A percentile compares a stretch with the other conserved stretches of the same genome.
phyloP scores from a whole-genome alignment of 2,797 vertebrate species.

The Ambastaia sidthimunki region DNA sequence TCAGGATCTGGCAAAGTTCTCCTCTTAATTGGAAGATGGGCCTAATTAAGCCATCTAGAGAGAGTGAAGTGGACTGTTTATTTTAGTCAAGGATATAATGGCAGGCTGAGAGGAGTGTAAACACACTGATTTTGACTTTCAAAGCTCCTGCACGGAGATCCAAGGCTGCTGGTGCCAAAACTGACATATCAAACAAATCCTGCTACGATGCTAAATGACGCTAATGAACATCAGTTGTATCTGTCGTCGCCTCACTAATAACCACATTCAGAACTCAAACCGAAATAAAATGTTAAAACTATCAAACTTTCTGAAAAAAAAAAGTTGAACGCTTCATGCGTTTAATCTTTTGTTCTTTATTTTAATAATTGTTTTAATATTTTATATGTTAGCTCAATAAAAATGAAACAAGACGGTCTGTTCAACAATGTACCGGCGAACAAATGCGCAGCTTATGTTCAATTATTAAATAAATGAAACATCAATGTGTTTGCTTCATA shows the following conservation, averaged over 20 bases:
- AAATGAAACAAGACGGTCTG: background rate
- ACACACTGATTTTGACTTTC: constrained; percentile 40
- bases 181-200: background rate
- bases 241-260: background rate
- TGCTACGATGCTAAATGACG: background rate
- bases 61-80: constrained; percentile 32
- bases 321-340: background rate
- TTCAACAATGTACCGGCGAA: background rate
- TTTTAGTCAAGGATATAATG: constrained; percentile 46
- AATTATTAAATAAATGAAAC: background rate
- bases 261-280: background rate
- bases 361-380: background rate
- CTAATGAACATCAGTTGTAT: background rate
- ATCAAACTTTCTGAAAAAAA: background rate
- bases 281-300: background rate
- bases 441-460: background rate
- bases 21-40: constrained; percentile 73
- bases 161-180: constrained; percentile 11
- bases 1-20: constrained; percentile 72
- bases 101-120: constrained; percentile 27
- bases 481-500: background rate
- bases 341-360: background rate
- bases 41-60: constrained; percentile 67
- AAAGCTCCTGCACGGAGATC: constrained; percentile 3
- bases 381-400: background rate